Base-by-base conservation (phyloP, 2,888 invertebrate genomes). In the Celastrina argiolus region DNA sequence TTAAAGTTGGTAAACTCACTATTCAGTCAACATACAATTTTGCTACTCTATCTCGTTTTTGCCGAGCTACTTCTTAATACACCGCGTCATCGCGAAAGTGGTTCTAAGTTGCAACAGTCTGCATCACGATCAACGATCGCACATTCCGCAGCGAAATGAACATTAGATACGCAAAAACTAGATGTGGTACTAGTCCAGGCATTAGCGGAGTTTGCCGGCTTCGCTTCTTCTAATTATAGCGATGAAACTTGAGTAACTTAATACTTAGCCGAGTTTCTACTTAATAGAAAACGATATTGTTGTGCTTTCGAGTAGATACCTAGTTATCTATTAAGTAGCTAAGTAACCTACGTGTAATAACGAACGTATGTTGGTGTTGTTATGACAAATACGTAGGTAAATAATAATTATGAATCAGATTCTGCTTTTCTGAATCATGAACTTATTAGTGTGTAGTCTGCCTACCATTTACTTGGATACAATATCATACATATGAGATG, bases 91-190 rank as follows among this genome's bases (percentile, higher is more conserved):
- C 82, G 81, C 81, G 84, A 88, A 87, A 87, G 88, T 83, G 75
- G 86, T 83, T 83, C 82, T 84, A 45, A 22, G 51, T 51, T 81
- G 81, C 75, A 6, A 1, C 58, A 18, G 80, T 81, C 76, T 74
- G 71, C 71, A 74, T 73, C 72, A 77, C 72, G 75, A 71, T 72
- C 72, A 68, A 76, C 72, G 74, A 71, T 72, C 72, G 69, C 76
- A 76, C 82, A 85, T 83, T 83, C 85, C 82, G 75, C 74, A 80
- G 74, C 75, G 78, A 82, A 84, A 83, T 78, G 80, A 81, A 78
- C 82, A 81, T 87, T 83, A 83, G 76, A 74, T 75, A 75, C 70
- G 73, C 81, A 84, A 86, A 85, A 86, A 84, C 82, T 72, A 76
- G 76, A 76, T 74, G 74, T 73, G 64, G 59, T 66, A 61, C 68